These are phyloP conservation scores for Perithous albicinctus DNA, from an alignment of 2,888 invertebrate genomes.

Conservation along the genomic window DNA sequence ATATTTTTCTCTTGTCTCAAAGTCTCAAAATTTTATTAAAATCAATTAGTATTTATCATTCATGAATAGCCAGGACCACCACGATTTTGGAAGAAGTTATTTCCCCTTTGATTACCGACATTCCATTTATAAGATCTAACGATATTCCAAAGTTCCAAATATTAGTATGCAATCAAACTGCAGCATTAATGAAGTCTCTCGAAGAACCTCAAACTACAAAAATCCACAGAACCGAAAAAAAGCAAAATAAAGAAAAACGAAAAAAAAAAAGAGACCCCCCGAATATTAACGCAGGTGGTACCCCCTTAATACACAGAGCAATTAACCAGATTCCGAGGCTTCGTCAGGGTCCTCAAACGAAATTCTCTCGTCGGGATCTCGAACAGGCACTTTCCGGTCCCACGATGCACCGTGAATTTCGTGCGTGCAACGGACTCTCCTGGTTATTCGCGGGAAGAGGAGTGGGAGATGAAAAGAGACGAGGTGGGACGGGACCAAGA, in stretches of 20 bases:
- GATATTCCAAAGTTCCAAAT: not conserved
- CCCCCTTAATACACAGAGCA: constrained; percentile 49
- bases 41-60: no score
- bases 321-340: constrained; percentile 58
- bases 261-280: not conserved
- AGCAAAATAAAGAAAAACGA: not conserved
- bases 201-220: constrained; percentile 9
- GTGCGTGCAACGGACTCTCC: constrained; percentile 44
- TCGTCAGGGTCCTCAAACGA: constrained; percentile 64
- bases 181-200: constrained; percentile 13
- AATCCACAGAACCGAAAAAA: not conserved
- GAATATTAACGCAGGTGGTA: constrained; percentile 26
- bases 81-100: no score
- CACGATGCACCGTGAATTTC: constrained; percentile 51
- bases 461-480: constrained; percentile 10
- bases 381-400: constrained; percentile 45
- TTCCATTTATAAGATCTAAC: not conserved
- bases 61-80: no score
- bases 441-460: constrained; percentile 7
- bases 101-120: not conserved
- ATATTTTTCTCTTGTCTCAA: no score
- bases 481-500: constrained; percentile 51
- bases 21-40: no score
- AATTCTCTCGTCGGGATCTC: constrained; percentile 61
- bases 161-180: not conserved